These are phyloP conservation scores for Nematolebias whitei DNA, from an alignment of 2,113 vertebrate species.

Conservation along the genomic window DNA sequence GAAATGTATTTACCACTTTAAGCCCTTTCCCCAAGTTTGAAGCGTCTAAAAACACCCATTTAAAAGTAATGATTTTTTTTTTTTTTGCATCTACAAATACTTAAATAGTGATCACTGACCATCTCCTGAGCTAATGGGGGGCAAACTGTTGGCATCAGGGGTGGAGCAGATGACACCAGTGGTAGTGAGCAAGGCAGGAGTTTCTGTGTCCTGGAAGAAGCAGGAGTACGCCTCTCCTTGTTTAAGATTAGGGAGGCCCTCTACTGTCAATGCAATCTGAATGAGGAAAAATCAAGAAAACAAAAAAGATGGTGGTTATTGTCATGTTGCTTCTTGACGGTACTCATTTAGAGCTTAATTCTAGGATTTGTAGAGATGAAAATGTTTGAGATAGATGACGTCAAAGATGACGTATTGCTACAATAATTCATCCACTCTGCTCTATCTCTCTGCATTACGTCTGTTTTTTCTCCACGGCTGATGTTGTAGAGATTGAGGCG, in stretches of 20 bases:
- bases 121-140: constrained; percentile 81
- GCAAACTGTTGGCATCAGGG: constrained; percentile 83
- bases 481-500: constrained; percentile 88
- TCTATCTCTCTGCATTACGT: constrained; percentile 82
- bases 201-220: constrained; percentile 88
- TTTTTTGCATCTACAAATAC: not conserved
- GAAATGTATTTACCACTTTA: too few relatives aligned
- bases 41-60: not conserved
- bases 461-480: constrained; percentile 89
- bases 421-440: too few relatives aligned
- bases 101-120: constrained; percentile 73
- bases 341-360: not conserved
- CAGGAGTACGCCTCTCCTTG: constrained; percentile 89
- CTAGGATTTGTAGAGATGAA: not conserved
- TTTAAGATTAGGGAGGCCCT: constrained; percentile 83
- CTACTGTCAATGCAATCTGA: constrained; percentile 87
- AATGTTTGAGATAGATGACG: not conserved
- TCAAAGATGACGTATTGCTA: too few relatives aligned
- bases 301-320: not conserved
- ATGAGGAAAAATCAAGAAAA: not conserved
- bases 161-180: constrained; percentile 88
- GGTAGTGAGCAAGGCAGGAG: constrained; percentile 81
- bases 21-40: too few relatives aligned
- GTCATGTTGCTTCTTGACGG: not conserved
- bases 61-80: not conserved